Base-by-base conservation (phyloP, 2,888 invertebrate species). In the Tortricodes alternella region DNA sequence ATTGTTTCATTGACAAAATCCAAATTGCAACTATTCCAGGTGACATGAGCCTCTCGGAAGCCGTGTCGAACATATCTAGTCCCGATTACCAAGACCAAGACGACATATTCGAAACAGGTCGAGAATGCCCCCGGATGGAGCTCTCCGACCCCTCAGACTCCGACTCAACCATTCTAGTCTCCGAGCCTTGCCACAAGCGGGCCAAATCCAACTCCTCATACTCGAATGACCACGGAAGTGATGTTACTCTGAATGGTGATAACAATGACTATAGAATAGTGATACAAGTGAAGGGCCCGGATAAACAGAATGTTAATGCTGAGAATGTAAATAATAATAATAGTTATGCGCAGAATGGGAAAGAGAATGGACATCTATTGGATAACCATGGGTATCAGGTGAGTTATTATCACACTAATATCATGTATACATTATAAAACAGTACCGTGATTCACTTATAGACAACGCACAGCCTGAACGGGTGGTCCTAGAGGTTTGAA, bases 71-170 rank as follows among this genome's bases (percentile, higher is more conserved):
- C 91, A 96, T 97, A 85, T 96, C 96, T 67, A 96, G 96, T 90
- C 96, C 96, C 34, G 96, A 96, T 85, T 96, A 96, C 89, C 96
- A 96, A 84, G 96, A 96, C 83, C 96, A 96, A 78, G 96, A 96
- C 86, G 94, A 96, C 91, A 95, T 95, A 80, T 94, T 95, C 75
- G 92, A 95, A 62, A 94, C 94, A 70, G 93, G 94, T 51, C 93
- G 95, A 67, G 96, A 96, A 83, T 93, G 95, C 78, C 94, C 95
- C 68, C 86, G 93, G 44, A 96, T 96, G 96, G 95, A 95, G 78
- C 93, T 96, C 68, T 96, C 96, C 77, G 96, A 97, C 89, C 95
- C 96, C 46, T 96, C 96, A 80, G 96, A 97, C 89, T 96, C 96
- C 68, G 96, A 97, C 83, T 96, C 96, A 62, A 97, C 96, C 46